Base-by-base conservation (phyloP, 2,888 invertebrate species). In the Pegoplata infirma region DNA sequence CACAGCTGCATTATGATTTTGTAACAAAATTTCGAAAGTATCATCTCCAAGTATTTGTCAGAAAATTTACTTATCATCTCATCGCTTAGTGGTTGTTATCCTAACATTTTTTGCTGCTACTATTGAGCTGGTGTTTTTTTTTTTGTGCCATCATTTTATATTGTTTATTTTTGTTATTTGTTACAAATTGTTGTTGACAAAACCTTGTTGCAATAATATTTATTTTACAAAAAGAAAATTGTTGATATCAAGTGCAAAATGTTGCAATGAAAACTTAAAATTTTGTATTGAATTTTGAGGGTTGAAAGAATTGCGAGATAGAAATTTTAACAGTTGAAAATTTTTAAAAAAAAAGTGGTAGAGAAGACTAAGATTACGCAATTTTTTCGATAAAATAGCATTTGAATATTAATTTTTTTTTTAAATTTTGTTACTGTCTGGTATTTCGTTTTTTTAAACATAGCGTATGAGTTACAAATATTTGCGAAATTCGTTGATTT, bases 151-250 rank as follows among this genome's bases (percentile, higher is more conserved):
- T 55, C 56, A 32, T 53, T 76, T 53, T 32, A 17, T 64, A 44
- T 44, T 51, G 59, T 58, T 64, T 69, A 68, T 68, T 59, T 74
- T 66, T 69, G 44, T 44, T 66, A 59, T 71, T 66, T 78, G 61
- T 40, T 51, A 64, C 69, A 75, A 74, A 69, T 75, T 55, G 71
- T 17, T 74, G 80, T 80, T 81, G 82, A 82, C 68, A 59, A 82
- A 84, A 84, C 82, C 84, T 84, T 84, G 80, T 81, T 80, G 82
- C 83, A 84, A 85, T 84, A 85, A 85, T 85, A 85, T 86, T 86
- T 85, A 82, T 81, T 82, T 2, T 21, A 23, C 19, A 16, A 61
- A 46, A 40, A 44, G 3, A 36, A n/a, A 40, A 40, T 12, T 40
- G 36, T 61, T 21, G 17, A 10, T 56, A 56, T 17, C 56, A 56